phyloP scores from a whole-genome alignment of 1,140 invertebrate genomes.

The Drosophila gunungcola region DNA sequence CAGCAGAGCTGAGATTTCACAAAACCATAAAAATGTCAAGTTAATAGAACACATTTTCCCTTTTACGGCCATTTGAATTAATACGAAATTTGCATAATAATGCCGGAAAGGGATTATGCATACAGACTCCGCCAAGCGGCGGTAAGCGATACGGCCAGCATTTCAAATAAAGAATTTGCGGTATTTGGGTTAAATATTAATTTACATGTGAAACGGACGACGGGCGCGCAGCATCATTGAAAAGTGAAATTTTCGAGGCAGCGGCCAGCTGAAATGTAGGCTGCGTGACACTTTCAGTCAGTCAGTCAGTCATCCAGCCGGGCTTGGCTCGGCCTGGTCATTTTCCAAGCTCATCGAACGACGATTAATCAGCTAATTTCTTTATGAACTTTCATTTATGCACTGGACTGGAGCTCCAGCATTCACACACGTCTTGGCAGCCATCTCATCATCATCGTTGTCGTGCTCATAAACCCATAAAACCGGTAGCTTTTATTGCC shows the following conservation, averaged over 20 bases:
- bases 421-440: slow-evolving; percentile 72
- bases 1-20: slow-evolving; percentile 66
- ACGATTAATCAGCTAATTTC: slow-evolving; percentile 83
- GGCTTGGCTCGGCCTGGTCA: slow-evolving; percentile 59
- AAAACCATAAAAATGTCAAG: slow-evolving; percentile 71
- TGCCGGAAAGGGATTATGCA: slow-evolving; percentile 46
- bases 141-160: slow-evolving; percentile 48
- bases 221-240: slow-evolving; percentile 68
- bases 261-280: slow-evolving; percentile 68
- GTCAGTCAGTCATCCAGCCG: slow-evolving; percentile 24
- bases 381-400: slow-evolving; percentile 83
- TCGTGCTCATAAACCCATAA: slow-evolving; percentile 49
- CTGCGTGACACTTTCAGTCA: slow-evolving; percentile 82
- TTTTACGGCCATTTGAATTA: slow-evolving; percentile 73
- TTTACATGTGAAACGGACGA: slow-evolving; percentile 77
- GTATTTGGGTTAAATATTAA: slow-evolving; percentile 84
- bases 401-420: slow-evolving; percentile 53
- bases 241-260: slow-evolving; percentile 77
- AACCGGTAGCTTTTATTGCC: slow-evolving; percentile 36
- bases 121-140: slow-evolving; percentile 23
- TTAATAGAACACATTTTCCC: slow-evolving; percentile 66
- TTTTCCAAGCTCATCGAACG: slow-evolving; percentile 82
- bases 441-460: slow-evolving; percentile 58
- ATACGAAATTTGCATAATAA: slow-evolving; percentile 79
- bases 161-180: slow-evolving; percentile 77